Percentiles rank a stretch among this genome's conserved stretches.
Evolutionary conservation across 2,797 vertebrate species (phyloP).

Genomic region (Cossypha caffra): DNA sequence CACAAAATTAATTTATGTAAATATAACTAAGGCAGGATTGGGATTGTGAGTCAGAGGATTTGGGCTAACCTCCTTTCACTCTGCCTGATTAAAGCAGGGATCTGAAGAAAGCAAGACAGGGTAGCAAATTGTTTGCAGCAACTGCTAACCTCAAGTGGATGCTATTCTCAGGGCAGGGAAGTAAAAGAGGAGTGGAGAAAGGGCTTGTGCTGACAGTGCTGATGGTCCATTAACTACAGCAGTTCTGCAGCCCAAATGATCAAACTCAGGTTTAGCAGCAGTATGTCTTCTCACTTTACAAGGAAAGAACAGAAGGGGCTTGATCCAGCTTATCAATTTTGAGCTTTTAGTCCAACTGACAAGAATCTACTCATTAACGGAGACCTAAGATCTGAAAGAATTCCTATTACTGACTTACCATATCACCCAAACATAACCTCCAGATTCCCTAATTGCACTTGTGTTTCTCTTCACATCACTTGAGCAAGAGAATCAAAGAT

Average conservation of each 20-base stretch:
- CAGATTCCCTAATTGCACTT: constrained; percentile 41
- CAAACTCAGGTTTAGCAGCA: constrained; percentile 33
- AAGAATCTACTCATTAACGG: constrained; percentile 60
- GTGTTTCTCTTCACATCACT: constrained; percentile 16
- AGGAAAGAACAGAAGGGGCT: constrained; percentile 20
- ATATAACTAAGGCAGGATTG: background rate
- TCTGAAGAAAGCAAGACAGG: background rate
- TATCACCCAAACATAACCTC: constrained; percentile 21
- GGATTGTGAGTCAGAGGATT: background rate
- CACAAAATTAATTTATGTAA: background rate
- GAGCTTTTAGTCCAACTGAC: constrained; percentile 33
- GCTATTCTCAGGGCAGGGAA: background rate
- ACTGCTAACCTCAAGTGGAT: background rate
- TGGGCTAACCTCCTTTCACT: background rate
- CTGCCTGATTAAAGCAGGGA: background rate
- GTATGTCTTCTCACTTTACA: constrained; percentile 17
- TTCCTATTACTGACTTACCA: constrained; percentile 20
- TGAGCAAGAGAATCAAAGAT: constrained; percentile 22
- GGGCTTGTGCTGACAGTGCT: background rate
- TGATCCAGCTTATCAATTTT: constrained; percentile 28
- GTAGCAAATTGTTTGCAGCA: background rate
- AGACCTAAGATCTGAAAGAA: constrained; percentile 52
- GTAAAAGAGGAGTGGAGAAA: background rate
- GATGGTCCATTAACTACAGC: constrained; percentile 15
- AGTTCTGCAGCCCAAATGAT: constrained; percentile 5